Conservation (phyloP, 2,888 invertebrate species). For the Meghimatium bilineatum region DNA sequence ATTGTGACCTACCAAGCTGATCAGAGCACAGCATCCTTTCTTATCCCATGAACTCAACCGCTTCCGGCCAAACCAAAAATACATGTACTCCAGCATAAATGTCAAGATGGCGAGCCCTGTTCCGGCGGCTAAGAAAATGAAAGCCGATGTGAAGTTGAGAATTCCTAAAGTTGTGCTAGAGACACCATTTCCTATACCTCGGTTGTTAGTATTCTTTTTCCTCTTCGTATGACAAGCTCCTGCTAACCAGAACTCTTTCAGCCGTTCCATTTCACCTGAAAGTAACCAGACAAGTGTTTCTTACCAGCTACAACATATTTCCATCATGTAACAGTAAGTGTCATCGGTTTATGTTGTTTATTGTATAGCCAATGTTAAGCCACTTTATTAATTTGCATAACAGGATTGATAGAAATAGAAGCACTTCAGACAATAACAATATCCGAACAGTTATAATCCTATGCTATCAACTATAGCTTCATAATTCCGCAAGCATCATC, state of each 20-base stretch:
- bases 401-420: too few species aligned
- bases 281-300: not conserved
- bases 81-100: conserved; percentile 92
- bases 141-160: conserved; percentile 96
- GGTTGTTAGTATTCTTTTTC: conserved; percentile 57
- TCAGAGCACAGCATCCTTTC: conserved; percentile 93
- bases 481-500: too few species aligned
- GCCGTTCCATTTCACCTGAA: conserved; percentile 91
- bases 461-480: too few species aligned
- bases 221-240: conserved; percentile 93
- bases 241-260: conserved; percentile 95
- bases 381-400: too few species aligned
- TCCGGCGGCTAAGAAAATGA: conserved; percentile 95
- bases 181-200: conserved; percentile 79
- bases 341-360: too few species aligned
- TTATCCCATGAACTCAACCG: conserved; percentile 81
- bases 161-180: conserved; percentile 80
- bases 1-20: conserved; percentile 88
- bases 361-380: too few species aligned
- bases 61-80: conserved; percentile 87
- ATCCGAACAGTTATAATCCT: too few species aligned
- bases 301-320: not conserved
- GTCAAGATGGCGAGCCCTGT: conserved; percentile 92
- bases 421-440: too few species aligned
- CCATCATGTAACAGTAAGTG: too few species aligned